Evolutionary conservation across 2,797 vertebrate genomes (phyloP).

Genomic region (Tapera naevia): DNA sequence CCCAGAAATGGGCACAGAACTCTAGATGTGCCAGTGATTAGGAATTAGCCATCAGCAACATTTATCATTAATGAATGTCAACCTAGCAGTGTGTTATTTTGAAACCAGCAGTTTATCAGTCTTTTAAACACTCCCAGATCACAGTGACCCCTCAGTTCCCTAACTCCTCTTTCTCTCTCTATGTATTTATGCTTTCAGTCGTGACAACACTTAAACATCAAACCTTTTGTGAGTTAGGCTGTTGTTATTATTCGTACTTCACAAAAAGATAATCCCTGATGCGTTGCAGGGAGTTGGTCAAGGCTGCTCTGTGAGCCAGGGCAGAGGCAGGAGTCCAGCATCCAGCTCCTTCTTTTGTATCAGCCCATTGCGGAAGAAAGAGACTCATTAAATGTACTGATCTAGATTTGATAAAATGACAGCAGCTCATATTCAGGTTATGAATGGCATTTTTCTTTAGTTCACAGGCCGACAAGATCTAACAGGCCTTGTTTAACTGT

Average conservation of each 20-base stretch:
- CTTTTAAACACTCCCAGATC: neutral
- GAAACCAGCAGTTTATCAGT: neutral
- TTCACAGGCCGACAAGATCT: constrained; percentile 10
- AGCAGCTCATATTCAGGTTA: neutral
- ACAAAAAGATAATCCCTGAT: neutral
- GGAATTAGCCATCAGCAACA: neutral
- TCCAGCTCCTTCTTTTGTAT: neutral
- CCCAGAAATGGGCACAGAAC: neutral
- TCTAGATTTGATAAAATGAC: constrained; percentile 8
- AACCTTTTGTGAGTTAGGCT: neutral
- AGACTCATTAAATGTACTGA: constrained; percentile 8
- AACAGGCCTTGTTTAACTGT: constrained; percentile 21
- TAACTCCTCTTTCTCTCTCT: neutral
- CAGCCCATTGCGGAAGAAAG: neutral
- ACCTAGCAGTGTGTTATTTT: neutral
- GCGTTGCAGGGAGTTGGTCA: neutral
- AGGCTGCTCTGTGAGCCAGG: neutral
- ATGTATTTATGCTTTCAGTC: neutral
- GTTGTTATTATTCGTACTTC: neutral
- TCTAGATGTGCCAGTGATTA: neutral
- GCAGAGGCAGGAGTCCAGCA: neutral
- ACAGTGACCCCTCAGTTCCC: neutral
- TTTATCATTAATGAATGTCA: neutral
- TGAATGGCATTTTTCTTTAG: neutral
- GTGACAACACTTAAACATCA: neutral